Percentiles rank a stretch among this genome's conserved stretches.
Evolutionary conservation across 2,113 vertebrate genomes (phyloP).

Genomic region (Prunella fulvescens): DNA sequence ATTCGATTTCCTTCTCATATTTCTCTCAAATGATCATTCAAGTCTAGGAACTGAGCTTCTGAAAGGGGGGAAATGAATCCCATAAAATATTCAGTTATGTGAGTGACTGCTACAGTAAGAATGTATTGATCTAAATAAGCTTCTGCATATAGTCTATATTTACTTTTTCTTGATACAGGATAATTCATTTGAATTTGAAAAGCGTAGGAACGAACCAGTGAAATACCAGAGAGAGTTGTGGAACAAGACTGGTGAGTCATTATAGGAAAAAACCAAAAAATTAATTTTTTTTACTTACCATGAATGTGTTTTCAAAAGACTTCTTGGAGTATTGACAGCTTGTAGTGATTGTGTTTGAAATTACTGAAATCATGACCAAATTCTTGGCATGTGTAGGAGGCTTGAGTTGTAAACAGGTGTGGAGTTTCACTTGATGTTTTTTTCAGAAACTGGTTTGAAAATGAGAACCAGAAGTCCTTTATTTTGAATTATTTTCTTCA

Average conservation of each 20-base stretch:
- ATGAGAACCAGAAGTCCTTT: background rate
- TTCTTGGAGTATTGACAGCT: background rate
- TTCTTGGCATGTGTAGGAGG: background rate
- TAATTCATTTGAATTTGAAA: constrained; percentile 96
- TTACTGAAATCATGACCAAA: background rate
- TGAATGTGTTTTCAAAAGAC: background rate
- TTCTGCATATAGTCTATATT: background rate
- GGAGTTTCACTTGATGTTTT: background rate
- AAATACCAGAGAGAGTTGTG: constrained; percentile 93
- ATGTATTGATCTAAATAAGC: background rate
- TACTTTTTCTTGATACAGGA: constrained; percentile 75
- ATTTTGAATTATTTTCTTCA: background rate
- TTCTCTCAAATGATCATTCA: background rate
- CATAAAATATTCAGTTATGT: accelerated
- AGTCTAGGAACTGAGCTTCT: background rate
- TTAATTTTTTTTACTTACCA: background rate
- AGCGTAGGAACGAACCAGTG: constrained; percentile 90
- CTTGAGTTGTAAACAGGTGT: background rate
- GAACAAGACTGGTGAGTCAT: constrained; percentile 88
- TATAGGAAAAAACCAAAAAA: background rate
- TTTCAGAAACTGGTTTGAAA: background rate
- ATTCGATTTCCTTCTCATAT: background rate
- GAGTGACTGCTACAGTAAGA: background rate
- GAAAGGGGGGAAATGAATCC: background rate
- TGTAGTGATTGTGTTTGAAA: background rate